Percentiles rank a stretch among this genome's conserved stretches.
Evolutionary conservation across 2,888 invertebrate species (phyloP).

Genomic region (Polydesmus complanatus): DNA sequence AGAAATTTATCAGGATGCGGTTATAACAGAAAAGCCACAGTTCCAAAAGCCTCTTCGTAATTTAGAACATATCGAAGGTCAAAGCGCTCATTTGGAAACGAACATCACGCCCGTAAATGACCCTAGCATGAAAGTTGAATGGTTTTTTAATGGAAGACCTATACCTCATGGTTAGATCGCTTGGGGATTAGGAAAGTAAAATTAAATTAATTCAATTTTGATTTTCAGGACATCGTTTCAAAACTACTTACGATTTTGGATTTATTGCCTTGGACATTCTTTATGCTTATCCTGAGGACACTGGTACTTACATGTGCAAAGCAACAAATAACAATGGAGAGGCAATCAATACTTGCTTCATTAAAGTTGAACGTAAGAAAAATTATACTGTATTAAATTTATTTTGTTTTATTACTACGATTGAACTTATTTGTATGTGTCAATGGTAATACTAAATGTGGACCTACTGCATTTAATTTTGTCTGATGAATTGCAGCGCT

Average conservation of each 20-base stretch:
- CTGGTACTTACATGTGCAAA: constrained; percentile 91
- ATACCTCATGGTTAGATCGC: constrained; percentile 52
- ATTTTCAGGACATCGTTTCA: constrained; percentile 67
- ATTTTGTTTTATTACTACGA: background rate
- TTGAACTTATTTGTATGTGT: background rate
- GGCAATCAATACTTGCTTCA: constrained; percentile 82
- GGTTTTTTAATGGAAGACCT: constrained; percentile 91
- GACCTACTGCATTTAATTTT: background rate
- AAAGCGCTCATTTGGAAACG: constrained; percentile 80
- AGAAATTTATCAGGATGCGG: constrained; percentile 54
- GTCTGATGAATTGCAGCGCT: constrained; percentile 44
- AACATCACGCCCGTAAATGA: constrained; percentile 94
- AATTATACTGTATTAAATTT: background rate
- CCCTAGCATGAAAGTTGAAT: constrained; percentile 95
- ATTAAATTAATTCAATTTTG: background rate
- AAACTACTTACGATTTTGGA: constrained; percentile 93
- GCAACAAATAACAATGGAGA: constrained; percentile 90
- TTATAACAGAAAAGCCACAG: constrained; percentile 69
- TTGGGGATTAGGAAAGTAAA: background rate
- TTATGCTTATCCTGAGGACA: constrained; percentile 92
- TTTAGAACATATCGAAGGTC: constrained; percentile 69
- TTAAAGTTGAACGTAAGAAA: constrained; percentile 61
- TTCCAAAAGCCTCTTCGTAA: constrained; percentile 78
- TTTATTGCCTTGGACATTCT: constrained; percentile 91
- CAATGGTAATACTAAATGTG: background rate